phyloP scores from a whole-genome alignment of 2,113 vertebrate species.

The Prolemur simus region DNA sequence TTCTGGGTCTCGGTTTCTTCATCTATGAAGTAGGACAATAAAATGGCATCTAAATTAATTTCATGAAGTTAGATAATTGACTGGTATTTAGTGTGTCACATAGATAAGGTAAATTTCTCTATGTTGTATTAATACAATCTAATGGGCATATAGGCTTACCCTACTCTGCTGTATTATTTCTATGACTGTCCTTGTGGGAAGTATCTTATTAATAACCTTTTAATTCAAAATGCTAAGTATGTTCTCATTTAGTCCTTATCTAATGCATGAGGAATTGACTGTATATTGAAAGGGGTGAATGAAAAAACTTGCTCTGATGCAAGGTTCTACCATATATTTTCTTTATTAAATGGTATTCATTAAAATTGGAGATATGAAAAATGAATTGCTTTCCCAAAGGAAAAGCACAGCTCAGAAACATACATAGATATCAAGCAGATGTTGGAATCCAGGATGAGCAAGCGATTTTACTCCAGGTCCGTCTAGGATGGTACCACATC shows the following conservation, averaged over 20 bases:
- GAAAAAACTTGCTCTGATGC: neutral
- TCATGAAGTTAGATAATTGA: neutral
- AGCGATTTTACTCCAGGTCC: neutral
- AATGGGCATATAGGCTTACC: neutral
- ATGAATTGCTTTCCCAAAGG: neutral
- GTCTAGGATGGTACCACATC: neutral
- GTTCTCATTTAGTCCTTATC: neutral
- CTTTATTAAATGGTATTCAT: neutral
- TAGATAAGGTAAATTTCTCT: neutral
- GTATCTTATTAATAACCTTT: neutral
- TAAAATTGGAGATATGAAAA: neutral
- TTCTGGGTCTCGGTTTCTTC: neutral
- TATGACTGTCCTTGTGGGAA: neutral
- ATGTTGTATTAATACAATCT: neutral
- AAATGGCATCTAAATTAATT: neutral
- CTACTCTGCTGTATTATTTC: neutral
- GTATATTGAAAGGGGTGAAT: neutral
- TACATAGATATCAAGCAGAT: neutral
- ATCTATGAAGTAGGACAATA: neutral
- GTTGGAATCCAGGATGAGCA: neutral
- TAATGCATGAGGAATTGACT: neutral
- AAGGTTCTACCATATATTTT: neutral
- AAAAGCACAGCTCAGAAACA: neutral
- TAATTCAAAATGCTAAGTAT: neutral
- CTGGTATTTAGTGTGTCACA: neutral